Base-by-base conservation (phyloP, 2,888 invertebrate genomes). In the Harpalus rufipes region DNA sequence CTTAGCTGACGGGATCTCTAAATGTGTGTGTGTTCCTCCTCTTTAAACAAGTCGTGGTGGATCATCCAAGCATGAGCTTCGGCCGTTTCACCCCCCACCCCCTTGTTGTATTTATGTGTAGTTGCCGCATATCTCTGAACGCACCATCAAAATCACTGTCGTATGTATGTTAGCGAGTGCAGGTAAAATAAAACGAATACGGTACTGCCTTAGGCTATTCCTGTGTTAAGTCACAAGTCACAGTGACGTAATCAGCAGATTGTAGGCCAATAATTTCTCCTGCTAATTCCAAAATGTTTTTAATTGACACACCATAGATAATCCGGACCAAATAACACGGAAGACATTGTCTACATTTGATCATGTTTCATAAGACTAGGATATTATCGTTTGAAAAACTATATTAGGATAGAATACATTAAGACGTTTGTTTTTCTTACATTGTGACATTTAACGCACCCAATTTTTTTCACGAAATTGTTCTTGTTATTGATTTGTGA, bases 191-290 rank as follows among this genome's bases (percentile, higher is more conserved):
- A 51, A 51, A 51, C 44, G 4, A 51, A 51, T 51, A 51, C 44
- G 44, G 44, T 12, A 51, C 44, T 10, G 72, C 72, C 16, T 14
- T 7, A 12, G 44, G 72, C 72, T 18, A 44, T 74, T 74, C 72
- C 72, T 74, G 72, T 39, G 6, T 68, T 68, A 68, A 68, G 68
- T 68, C n/a, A 74, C 72, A 72, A 39, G 68, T 14, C 1, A 74
- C 72, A 72, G n/a, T 74, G 72, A 74, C 51, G 72, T 74, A 74
- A 74, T 12, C 10, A 0, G 16, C 63, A 63, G 25, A 61, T 61
- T 61, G 59, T 61, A 16, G 18, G 59, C 16, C 59, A 18, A 8
- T 63, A 63, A 63, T 74, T 74, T 74, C 72, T 74, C 72, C 32
- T 18, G 16, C n/a, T 2, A 0, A 18, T 14, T 18, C 21, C 25